These are phyloP conservation scores for Micrasema minimum DNA, from an alignment of 1,140 invertebrate species.

Conservation along the genomic window DNA sequence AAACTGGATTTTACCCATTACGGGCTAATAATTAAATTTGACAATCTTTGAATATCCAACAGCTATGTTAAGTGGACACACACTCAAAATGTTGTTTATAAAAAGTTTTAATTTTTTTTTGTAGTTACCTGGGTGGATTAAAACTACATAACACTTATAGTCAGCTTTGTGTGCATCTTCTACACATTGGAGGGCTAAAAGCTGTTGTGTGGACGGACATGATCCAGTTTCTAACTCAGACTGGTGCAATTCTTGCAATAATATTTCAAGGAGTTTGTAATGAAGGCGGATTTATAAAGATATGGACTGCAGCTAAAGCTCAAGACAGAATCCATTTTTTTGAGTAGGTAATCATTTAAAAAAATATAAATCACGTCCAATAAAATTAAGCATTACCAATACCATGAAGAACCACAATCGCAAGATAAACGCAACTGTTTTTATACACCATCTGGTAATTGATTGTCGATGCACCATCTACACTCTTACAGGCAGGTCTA, in stretches of 20 bases:
- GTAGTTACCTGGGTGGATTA: constrained; percentile 77
- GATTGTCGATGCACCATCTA: too few relatives aligned
- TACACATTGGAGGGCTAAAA: constrained; percentile 82
- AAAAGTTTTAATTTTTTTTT: constrained; percentile 58
- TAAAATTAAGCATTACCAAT: too few relatives aligned
- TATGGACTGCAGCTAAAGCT: constrained; percentile 68
- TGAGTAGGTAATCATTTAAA: constrained; percentile 63
- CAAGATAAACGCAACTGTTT: too few relatives aligned
- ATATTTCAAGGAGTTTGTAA: constrained; percentile 72
- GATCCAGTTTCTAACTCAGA: constrained; percentile 75
- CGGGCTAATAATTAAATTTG: too few relatives aligned
- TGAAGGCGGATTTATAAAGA: constrained; percentile 72
- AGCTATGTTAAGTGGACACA: too few relatives aligned
- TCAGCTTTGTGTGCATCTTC: constrained; percentile 81
- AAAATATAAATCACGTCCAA: too few relatives aligned
- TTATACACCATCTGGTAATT: too few relatives aligned
- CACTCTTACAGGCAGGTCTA: too few relatives aligned
- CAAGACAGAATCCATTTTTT: constrained; percentile 70
- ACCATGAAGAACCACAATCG: too few relatives aligned
- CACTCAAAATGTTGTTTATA: too few relatives aligned
- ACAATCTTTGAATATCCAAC: too few relatives aligned
- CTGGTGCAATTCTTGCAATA: constrained; percentile 74
- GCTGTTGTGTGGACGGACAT: constrained; percentile 81
- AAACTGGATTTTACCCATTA: too few relatives aligned
- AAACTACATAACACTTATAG: constrained; percentile 73